Evolutionary conservation across 2,797 vertebrate species (phyloP).

Genomic region (Notolepis coatsorum): DNA sequence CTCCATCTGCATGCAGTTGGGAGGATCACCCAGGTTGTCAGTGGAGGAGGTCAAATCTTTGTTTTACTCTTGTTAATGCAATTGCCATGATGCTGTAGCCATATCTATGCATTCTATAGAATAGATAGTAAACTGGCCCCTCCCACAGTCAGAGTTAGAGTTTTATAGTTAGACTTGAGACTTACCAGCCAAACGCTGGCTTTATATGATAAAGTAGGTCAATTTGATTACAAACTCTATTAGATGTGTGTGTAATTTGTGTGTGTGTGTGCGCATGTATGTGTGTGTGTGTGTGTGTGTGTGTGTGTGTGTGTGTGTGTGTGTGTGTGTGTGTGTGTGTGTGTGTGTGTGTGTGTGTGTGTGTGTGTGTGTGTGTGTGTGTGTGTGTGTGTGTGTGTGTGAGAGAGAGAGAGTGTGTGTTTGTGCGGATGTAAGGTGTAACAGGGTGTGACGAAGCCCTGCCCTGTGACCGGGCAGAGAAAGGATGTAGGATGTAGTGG

Average conservation of each 20-base stretch:
- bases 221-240: not conserved
- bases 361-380: not conserved
- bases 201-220: not conserved
- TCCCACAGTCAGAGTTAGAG: no score
- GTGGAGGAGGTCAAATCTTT: constrained; percentile 29
- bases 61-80: constrained; percentile 13
- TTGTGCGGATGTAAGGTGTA: constrained; percentile 62
- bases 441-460: constrained; percentile 48
- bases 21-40: constrained; percentile 27
- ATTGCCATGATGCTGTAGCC: not conserved
- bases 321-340: not conserved
- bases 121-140: no score
- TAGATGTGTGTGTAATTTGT: not conserved
- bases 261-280: not conserved
- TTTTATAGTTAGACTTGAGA: no score
- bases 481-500: constrained; percentile 46
- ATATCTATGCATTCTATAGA: not conserved
- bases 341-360: not conserved
- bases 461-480: constrained; percentile 52
- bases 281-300: not conserved
- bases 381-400: not conserved
- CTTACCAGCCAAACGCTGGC: not conserved
- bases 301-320: not conserved
- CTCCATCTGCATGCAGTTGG: constrained; percentile 43
- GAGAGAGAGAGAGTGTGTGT: constrained; percentile 8